phyloP scores from a whole-genome alignment of 2,113 vertebrate genomes.

The Periophthalmus modestus region DNA sequence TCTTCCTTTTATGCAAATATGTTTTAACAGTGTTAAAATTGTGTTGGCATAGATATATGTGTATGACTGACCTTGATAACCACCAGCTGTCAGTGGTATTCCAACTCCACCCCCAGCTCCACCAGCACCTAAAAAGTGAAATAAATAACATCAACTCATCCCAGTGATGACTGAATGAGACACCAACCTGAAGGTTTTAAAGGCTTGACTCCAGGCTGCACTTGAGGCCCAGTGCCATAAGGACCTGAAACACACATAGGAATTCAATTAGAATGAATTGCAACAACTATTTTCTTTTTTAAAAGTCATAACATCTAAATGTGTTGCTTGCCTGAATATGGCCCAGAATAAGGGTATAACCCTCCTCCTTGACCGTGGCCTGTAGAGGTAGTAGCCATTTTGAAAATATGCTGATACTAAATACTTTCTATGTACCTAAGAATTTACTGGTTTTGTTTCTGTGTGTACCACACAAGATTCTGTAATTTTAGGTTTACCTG shows the following conservation, averaged over 20 bases:
- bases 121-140: constrained; percentile 25
- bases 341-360: constrained; percentile 53
- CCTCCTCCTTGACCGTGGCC: constrained; percentile 22
- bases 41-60: neutral
- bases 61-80: constrained; percentile 51
- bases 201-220: constrained; percentile 70
- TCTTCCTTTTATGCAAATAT: neutral
- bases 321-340: constrained; percentile 45
- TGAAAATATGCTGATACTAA: neutral
- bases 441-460: neutral
- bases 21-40: neutral
- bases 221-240: constrained; percentile 39
- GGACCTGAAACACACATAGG: constrained; percentile 46
- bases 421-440: neutral
- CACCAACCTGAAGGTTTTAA: constrained; percentile 68
- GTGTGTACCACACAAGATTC: neutral
- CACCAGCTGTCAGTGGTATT: constrained; percentile 63
- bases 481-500: constrained; percentile 38
- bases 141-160: neutral
- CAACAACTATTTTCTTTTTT: neutral
- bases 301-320: neutral
- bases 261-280: neutral
- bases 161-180: neutral
- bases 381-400: constrained; percentile 6
- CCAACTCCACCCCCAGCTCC: constrained; percentile 52